These are phyloP conservation scores for Helarctos malayanus DNA, from an alignment of 2,797 vertebrate species.

Conservation along the genomic window DNA sequence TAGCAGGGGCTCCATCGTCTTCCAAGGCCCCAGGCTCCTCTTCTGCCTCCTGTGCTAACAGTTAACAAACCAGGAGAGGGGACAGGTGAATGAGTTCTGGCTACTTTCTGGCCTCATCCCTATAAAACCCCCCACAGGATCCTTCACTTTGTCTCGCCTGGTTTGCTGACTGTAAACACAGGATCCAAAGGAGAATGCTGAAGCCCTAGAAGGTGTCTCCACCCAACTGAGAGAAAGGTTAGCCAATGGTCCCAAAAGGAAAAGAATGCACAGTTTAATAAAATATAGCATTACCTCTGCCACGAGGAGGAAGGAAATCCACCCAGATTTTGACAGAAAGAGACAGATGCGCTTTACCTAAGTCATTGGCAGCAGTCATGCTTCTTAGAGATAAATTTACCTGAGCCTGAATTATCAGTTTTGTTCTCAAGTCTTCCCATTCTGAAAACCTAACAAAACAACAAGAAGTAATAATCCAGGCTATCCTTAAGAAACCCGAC, in stretches of 20 bases:
- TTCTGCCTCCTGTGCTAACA: background rate
- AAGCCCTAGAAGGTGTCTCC: background rate
- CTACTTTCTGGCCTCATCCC: background rate
- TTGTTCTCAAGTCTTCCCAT: background rate
- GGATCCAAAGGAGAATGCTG: background rate
- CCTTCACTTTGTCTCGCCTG: background rate
- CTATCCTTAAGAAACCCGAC: background rate
- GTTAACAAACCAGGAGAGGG: background rate
- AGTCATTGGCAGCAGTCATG: background rate
- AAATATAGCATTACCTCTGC: background rate
- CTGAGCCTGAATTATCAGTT: background rate
- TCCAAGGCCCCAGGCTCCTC: background rate
- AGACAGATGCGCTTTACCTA: background rate
- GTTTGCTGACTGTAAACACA: background rate
- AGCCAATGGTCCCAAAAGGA: background rate
- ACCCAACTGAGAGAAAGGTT: background rate
- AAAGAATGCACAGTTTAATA: background rate
- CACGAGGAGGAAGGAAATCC: background rate
- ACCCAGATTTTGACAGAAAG: background rate
- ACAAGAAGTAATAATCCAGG: background rate
- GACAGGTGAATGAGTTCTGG: background rate
- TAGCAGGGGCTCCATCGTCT: background rate
- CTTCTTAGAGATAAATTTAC: background rate
- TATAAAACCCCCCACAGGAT: background rate
- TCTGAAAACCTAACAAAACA: constrained; percentile 19